Evolutionary conservation across 2,797 vertebrate genomes (phyloP).

Genomic region (Chloroceryle inda): DNA sequence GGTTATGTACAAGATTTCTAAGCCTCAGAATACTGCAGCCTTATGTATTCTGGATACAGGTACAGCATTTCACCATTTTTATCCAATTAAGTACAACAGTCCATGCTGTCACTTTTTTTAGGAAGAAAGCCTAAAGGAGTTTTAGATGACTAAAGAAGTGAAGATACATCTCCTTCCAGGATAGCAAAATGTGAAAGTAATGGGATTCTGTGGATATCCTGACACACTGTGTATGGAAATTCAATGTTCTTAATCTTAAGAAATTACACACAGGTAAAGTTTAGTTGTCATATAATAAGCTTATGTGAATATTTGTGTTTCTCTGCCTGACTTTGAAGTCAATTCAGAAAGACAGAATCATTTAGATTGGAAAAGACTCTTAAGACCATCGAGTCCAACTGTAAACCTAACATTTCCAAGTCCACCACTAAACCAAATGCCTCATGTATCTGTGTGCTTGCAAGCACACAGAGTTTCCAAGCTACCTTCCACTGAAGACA

Average conservation of each 20-base stretch:
- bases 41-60: background rate
- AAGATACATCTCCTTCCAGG: background rate
- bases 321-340: background rate
- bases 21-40: background rate
- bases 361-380: background rate
- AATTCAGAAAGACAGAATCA: background rate
- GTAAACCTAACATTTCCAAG: background rate
- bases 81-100: background rate
- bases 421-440: background rate
- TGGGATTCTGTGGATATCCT: background rate
- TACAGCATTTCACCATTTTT: background rate
- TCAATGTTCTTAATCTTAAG: background rate
- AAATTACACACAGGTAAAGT: background rate
- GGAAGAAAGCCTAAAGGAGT: background rate
- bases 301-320: background rate
- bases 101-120: background rate
- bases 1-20: background rate
- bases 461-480: background rate
- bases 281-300: background rate
- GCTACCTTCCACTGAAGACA: background rate
- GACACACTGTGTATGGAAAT: background rate
- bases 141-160: background rate
- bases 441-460: fast-evolving
- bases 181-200: background rate
- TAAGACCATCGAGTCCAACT: background rate